Conservation (phyloP, 2,888 invertebrate genomes). For the Ypsolopha sequella region DNA sequence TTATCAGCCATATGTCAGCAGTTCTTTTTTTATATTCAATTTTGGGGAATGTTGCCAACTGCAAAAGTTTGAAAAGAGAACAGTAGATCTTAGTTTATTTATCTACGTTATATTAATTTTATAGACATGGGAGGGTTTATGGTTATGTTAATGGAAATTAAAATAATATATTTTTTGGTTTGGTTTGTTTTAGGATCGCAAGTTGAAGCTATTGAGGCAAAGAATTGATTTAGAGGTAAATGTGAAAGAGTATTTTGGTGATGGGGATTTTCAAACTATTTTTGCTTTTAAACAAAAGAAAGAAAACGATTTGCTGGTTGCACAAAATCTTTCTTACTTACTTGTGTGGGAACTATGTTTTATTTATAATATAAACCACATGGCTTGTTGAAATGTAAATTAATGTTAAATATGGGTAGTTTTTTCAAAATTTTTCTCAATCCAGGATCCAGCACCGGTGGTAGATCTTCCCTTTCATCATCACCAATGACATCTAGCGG, state of each 20-base stretch:
- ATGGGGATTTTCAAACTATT: constrained; percentile 1
- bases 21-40: no score
- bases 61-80: neutral
- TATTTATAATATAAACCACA: no score
- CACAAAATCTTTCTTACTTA: no score
- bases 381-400: no score
- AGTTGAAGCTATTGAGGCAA: constrained; percentile 31
- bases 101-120: neutral
- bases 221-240: constrained; percentile 36
- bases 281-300: no score
- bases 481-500: constrained; percentile 48
- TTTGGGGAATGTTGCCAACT: neutral
- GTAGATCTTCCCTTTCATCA: constrained; percentile 47
- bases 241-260: constrained; percentile 13
- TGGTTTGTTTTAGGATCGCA: constrained; percentile 45
- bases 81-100: neutral
- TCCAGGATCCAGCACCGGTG: constrained; percentile 60
- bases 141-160: constrained; percentile 10
- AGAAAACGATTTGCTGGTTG: no score
- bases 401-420: neutral
- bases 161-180: neutral
- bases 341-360: no score
- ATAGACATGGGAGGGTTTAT: neutral
- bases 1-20: neutral
- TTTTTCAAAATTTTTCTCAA: constrained; percentile 3